Evolutionary conservation across 2,888 invertebrate species (phyloP).

Genomic region (Fissipunctia ypsillon): DNA sequence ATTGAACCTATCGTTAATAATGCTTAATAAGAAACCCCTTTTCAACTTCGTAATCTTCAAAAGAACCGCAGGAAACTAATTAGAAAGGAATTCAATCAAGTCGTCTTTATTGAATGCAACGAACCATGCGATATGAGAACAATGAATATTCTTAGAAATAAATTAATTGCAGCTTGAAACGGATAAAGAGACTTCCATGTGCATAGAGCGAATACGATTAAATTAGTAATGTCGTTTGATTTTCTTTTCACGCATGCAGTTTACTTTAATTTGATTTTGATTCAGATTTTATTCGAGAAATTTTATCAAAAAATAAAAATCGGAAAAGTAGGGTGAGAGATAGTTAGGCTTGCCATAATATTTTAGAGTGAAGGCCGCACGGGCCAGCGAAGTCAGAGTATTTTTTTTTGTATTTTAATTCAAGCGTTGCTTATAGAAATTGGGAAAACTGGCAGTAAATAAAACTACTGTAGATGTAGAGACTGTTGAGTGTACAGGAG

Average conservation of each 20-base stretch:
- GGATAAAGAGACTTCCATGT: slow-evolving; percentile 22
- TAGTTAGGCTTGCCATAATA: no score
- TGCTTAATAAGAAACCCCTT: slow-evolving; percentile 11
- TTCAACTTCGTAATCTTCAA: slow-evolving; percentile 19
- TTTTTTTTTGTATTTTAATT: no score
- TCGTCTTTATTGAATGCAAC: slow-evolving; percentile 35
- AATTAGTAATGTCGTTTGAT: neutral
- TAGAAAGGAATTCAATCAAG: slow-evolving; percentile 40
- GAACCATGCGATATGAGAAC: slow-evolving; percentile 31
- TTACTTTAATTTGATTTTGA: slow-evolving; percentile 2
- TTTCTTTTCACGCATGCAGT: slow-evolving; percentile 11
- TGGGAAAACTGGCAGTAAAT: no score
- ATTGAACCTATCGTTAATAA: slow-evolving; percentile 12
- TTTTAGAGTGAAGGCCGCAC: no score
- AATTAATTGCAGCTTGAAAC: slow-evolving; percentile 26
- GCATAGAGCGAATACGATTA: neutral
- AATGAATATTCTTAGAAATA: slow-evolving; percentile 41
- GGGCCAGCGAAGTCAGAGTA: no score
- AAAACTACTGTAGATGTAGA: no score
- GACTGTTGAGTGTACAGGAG: no score
- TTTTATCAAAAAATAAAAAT: no score
- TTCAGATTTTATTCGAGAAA: neutral
- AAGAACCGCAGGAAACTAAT: slow-evolving; percentile 49
- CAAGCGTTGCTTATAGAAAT: no score
- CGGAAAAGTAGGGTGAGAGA: no score